These are phyloP conservation scores for Eustalomyia histrio DNA, from an alignment of 2,888 invertebrate species.

Conservation along the genomic window DNA sequence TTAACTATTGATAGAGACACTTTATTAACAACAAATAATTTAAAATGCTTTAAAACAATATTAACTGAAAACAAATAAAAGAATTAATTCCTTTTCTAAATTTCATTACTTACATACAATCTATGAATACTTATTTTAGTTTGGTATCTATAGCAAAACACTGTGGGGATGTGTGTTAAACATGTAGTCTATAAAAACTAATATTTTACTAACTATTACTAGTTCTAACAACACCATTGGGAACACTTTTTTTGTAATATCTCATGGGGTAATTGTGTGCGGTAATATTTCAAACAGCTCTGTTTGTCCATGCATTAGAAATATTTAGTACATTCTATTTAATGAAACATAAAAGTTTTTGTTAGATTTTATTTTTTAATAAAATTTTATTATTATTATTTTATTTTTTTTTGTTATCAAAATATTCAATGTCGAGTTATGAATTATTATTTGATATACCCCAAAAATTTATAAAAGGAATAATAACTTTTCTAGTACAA, in stretches of 20 bases:
- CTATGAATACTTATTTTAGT: no score
- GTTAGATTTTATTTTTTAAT: neutral
- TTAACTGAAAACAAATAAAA: no score
- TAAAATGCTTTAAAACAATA: neutral
- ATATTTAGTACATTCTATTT: neutral
- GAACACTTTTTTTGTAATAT: constrained; percentile 42
- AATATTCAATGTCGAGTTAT: constrained; percentile 4
- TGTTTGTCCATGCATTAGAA: neutral
- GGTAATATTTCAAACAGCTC: constrained; percentile 18
- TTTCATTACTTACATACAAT: no score
- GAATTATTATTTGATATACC: constrained; percentile 16
- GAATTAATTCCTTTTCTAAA: no score
- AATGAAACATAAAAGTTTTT: constrained; percentile 48
- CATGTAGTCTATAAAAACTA: constrained; percentile 16
- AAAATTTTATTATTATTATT: neutral
- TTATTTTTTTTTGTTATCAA: constrained; percentile 9
- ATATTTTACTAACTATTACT: constrained; percentile 30
- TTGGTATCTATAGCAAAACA: no score
- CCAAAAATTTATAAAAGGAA: neutral
- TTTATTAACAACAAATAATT: no score
- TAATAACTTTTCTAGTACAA: neutral
- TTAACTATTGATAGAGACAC: no score
- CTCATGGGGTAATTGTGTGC: constrained; percentile 32
- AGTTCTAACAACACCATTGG: constrained; percentile 51
- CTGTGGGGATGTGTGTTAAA: neutral